Evolutionary conservation across 2,113 vertebrate species (phyloP), one percentile per base, ranked within the genome.

Genomic region (Nymphicus hollandicus): DNA sequence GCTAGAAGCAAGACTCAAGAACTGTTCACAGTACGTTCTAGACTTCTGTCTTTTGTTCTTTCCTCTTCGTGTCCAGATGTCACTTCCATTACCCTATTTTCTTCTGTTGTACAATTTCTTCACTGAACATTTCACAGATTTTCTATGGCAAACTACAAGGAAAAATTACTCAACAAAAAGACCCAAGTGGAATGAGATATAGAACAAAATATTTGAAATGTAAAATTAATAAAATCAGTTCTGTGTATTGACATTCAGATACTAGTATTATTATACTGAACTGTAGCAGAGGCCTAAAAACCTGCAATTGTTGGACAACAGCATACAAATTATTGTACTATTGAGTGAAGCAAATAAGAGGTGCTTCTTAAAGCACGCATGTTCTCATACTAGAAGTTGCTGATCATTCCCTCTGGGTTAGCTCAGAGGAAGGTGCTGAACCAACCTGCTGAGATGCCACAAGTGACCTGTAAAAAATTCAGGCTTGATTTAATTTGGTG

Each of bases 131-230:
- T 83, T 81, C 63, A 56, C 20, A 81, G 13, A 61, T 55, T 13
- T 56, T 15, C 11, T 27, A 41, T 23, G 17, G 46, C 56, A 79
- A 79, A 23, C 13, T 24, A 39, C 0, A 4, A 43, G 29, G 8
- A 23, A 74, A 68, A 73, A 90, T 25, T 11, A 43, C 9, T 52
- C 16, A 90, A 69, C 39, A 0, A 37, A 69, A 90, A 69, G 46
- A 9, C 0, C 12, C 6, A 24, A 83, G 22, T 7, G 33, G 7
- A 39, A 66, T 24, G 8, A 65, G 85, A 64, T 15, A 27, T 0
- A 90, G 41, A 81, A 50, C 10, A 71, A 63, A 86, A 63, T 1
- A 56, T 71, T 73, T 78, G 43, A 61, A 50, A 6, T 41, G 10
- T 33, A 41, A n/a, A 37, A 17, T 69, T 55, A 22, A 56, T 37